These are phyloP conservation scores for Callaeas wilsoni DNA, from an alignment of 2,113 vertebrate genomes.

Conservation along the genomic window DNA sequence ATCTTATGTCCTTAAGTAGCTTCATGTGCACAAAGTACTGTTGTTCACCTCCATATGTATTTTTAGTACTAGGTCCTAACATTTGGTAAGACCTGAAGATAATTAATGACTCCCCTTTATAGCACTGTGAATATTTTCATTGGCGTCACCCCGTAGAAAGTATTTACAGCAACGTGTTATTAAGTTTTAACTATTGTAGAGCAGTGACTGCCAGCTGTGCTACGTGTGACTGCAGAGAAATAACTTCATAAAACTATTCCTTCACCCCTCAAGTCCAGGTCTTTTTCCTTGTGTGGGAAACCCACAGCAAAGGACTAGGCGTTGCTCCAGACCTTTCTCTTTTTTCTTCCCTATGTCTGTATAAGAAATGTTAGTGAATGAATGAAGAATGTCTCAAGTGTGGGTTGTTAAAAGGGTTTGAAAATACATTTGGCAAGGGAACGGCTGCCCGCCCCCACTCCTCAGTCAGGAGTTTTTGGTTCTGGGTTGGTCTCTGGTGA, in stretches of 20 bases:
- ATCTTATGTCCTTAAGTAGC: background rate
- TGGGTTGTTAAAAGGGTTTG: background rate
- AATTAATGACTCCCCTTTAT: background rate
- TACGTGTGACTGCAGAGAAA: background rate
- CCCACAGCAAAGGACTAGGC: background rate
- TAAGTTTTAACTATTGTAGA: background rate
- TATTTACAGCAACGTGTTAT: conserved; percentile 5
- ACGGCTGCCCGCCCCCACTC: fast-evolving
- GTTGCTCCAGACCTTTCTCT: fast-evolving
- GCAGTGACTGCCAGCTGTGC: background rate
- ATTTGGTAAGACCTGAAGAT: background rate
- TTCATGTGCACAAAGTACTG: background rate
- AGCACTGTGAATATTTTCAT: background rate
- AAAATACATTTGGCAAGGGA: background rate
- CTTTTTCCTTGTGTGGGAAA: background rate
- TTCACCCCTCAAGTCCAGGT: background rate
- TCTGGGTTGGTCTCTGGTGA: background rate
- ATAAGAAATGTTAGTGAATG: background rate
- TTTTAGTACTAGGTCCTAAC: background rate
- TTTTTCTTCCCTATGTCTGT: background rate
- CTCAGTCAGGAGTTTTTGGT: background rate
- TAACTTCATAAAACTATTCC: background rate
- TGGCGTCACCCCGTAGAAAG: background rate
- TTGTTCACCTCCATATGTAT: background rate
- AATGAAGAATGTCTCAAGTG: background rate